Conservation (phyloP, 2,797 vertebrate genomes). For the Muscicapa striata region DNA sequence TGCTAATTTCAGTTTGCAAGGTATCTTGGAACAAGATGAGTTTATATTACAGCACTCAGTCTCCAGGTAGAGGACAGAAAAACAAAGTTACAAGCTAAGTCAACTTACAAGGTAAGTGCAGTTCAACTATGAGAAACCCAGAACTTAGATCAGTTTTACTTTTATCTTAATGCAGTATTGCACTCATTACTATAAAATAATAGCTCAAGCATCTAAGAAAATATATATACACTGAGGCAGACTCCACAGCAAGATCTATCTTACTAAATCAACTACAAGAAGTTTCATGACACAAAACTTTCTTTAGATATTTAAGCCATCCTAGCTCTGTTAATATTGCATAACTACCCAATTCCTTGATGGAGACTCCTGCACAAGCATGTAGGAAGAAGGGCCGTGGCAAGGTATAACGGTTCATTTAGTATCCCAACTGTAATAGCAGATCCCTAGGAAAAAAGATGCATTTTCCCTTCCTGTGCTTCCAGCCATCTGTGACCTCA, state of each 20-base stretch:
- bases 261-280: neutral
- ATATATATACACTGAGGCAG: neutral
- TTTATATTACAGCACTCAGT: neutral
- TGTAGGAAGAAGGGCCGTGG: neutral
- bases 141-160: neutral
- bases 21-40: neutral
- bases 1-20: neutral
- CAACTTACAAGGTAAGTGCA: neutral
- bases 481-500: neutral
- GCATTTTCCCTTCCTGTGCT: neutral
- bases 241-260: neutral
- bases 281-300: neutral
- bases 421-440: neutral
- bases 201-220: neutral
- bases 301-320: neutral
- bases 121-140: neutral
- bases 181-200: neutral
- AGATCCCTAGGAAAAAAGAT: neutral
- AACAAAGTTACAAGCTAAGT: neutral
- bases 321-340: neutral
- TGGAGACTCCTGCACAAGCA: neutral
- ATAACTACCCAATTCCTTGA: neutral
- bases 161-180: neutral
- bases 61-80: neutral
- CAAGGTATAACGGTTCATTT: neutral